Evolutionary conservation across 1,140 invertebrate species (phyloP).

Genomic region (Amyelois transitella): DNA sequence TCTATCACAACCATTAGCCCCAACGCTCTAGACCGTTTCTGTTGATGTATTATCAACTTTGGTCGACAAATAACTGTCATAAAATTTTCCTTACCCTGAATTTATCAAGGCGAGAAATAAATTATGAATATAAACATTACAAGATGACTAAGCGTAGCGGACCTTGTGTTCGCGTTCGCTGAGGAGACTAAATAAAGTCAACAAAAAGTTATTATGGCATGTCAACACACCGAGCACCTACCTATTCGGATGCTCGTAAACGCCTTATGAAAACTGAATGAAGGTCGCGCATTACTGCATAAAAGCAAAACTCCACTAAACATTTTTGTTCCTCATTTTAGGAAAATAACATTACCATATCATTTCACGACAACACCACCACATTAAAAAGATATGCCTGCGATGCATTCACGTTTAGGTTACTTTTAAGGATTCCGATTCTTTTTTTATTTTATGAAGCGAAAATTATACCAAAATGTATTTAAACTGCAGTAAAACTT

Average conservation of each 20-base stretch:
- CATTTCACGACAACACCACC: too few species aligned
- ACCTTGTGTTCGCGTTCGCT: not conserved
- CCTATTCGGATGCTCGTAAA: not conserved
- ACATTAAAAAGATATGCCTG: too few species aligned
- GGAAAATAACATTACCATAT: too few species aligned
- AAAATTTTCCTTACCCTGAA: not conserved
- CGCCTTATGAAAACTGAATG: not conserved
- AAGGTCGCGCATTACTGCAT: not conserved
- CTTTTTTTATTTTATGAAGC: too few species aligned
- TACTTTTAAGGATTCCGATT: too few species aligned
- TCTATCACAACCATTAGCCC: not conserved
- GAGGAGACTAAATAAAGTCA: constrained; percentile 3
- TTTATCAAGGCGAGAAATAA: not conserved
- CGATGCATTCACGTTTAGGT: too few species aligned
- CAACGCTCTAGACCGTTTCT: not conserved
- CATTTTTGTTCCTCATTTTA: too few species aligned
- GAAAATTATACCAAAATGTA: too few species aligned
- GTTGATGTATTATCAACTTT: not conserved
- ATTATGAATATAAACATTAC: not conserved
- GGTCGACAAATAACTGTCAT: not conserved
- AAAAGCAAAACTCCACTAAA: too few species aligned
- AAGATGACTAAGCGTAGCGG: not conserved
- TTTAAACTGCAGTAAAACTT: too few species aligned
- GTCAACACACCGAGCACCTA: not conserved
- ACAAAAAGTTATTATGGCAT: constrained; percentile 8